phyloP scores from a whole-genome alignment of 2,797 vertebrate genomes.

The Florisuga fusca region DNA sequence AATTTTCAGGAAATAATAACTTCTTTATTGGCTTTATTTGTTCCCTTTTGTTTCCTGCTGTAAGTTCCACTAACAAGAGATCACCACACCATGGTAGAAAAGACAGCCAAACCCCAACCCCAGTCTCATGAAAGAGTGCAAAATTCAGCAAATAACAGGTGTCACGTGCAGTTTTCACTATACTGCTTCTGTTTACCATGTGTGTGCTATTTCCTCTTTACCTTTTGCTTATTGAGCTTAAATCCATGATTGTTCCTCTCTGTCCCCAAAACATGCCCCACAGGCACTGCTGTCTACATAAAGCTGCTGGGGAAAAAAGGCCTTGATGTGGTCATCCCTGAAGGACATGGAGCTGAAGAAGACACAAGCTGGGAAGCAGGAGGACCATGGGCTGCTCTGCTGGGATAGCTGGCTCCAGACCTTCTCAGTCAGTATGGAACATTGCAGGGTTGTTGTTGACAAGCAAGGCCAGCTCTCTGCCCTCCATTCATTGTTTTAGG shows the following conservation, averaged over 20 bases:
- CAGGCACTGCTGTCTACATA: neutral
- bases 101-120: neutral
- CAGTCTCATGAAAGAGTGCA: neutral
- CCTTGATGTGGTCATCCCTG: neutral
- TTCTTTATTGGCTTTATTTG: neutral
- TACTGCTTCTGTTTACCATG: neutral
- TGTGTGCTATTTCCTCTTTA: conserved; percentile 28
- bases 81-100: neutral
- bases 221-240: neutral
- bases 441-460: neutral
- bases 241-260: neutral
- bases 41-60: neutral
- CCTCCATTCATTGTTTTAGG: neutral
- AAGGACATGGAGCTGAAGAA: neutral
- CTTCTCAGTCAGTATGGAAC: neutral
- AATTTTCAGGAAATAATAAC: neutral
- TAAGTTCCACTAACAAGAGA: neutral
- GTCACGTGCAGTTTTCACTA: neutral
- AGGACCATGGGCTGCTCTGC: neutral
- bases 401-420: neutral
- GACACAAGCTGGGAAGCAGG: fast-evolving
- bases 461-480: neutral
- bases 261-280: neutral
- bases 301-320: neutral
- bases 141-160: neutral